Percentiles rank a stretch among this genome's conserved stretches.
phyloP scores from a whole-genome alignment of 2,888 invertebrate species.

The Poecilobothrus nobilitatus region DNA sequence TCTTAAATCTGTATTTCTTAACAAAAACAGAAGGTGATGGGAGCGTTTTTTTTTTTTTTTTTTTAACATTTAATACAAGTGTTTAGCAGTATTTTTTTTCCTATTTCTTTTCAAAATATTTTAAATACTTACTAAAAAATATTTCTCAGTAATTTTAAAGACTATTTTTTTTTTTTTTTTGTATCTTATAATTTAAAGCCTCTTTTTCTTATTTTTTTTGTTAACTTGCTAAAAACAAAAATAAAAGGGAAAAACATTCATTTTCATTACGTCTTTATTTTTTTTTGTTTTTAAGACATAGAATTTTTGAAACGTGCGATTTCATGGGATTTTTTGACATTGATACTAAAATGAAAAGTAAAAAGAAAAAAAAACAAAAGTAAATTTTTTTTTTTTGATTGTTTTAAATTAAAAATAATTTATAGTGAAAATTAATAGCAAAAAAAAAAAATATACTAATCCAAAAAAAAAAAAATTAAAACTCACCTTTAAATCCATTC shows the following conservation, averaged over 20 bases:
- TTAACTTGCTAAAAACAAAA: background rate
- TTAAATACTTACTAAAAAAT: too few species aligned
- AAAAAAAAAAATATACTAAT: too few species aligned
- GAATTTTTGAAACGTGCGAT: background rate
- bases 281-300: background rate
- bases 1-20: too few species aligned
- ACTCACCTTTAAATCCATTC: conserved; percentile 1
- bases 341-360: background rate
- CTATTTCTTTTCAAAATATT: background rate
- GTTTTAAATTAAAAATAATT: background rate
- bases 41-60: too few species aligned
- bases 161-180: background rate
- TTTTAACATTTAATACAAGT: background rate
- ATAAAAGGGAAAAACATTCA: background rate
- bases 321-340: conserved; percentile 3
- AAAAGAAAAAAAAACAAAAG: too few species aligned
- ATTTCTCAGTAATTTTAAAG: background rate
- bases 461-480: background rate
- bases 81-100: too few species aligned
- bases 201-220: background rate
- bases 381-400: background rate
- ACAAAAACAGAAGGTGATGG: background rate
- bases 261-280: background rate
- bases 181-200: background rate
- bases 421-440: too few species aligned